phyloP scores from a whole-genome alignment of 2,113 vertebrate species.

The Spilogale gracilis region DNA sequence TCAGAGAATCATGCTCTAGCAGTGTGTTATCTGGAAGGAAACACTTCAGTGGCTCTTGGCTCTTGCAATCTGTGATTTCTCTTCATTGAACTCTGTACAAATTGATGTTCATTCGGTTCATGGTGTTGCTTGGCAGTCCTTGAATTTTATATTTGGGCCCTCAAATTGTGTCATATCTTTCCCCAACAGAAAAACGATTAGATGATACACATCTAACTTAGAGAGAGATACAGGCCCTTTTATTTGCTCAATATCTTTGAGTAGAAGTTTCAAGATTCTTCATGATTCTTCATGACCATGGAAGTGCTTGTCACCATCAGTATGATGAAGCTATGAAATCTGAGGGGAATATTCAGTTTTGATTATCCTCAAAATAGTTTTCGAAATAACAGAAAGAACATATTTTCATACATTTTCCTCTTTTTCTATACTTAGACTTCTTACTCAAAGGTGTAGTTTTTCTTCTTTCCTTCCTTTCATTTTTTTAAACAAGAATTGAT shows the following conservation, averaged over 20 bases:
- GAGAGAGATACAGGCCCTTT: neutral
- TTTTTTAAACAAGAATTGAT: neutral
- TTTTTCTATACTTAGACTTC: neutral
- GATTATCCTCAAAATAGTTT: neutral
- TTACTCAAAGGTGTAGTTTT: neutral
- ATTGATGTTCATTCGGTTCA: neutral
- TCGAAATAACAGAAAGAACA: neutral
- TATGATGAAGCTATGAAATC: neutral
- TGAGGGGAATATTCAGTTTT: neutral
- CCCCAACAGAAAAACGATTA: neutral
- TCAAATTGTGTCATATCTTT: neutral
- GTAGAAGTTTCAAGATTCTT: constrained; percentile 6
- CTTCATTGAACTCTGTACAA: neutral
- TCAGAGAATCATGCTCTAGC: neutral
- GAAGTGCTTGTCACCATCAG: neutral
- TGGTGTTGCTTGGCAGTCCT: neutral
- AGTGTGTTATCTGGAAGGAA: neutral
- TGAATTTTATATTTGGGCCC: neutral
- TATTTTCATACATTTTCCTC: neutral
- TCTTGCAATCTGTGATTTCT: neutral
- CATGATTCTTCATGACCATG: too few relatives aligned
- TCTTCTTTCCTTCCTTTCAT: neutral
- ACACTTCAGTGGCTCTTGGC: neutral
- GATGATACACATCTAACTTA: neutral
- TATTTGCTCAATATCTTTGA: neutral